These are phyloP conservation scores for Pollenia griseotomentosa DNA, from an alignment of 2,888 invertebrate species.

Conservation along the genomic window DNA sequence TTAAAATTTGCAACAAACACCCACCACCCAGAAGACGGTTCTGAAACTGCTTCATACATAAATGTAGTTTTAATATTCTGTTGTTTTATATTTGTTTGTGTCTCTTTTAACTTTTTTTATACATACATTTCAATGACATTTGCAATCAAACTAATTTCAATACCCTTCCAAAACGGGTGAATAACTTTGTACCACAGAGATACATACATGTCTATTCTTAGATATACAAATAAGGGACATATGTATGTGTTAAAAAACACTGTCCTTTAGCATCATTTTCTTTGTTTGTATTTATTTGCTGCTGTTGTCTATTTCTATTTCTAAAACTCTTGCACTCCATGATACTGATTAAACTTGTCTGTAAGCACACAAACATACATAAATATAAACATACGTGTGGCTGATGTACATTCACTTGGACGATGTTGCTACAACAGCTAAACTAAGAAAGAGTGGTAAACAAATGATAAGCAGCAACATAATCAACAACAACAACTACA, in stretches of 20 bases:
- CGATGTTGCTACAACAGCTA: conserved; percentile 34
- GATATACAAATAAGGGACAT: conserved; percentile 11
- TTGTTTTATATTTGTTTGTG: background rate
- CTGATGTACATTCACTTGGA: conserved; percentile 42
- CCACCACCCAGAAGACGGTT: background rate
- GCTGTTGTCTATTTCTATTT: conserved; percentile 42
- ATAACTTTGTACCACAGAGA: conserved; percentile 27
- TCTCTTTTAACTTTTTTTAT: conserved; percentile 45
- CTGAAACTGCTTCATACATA: background rate
- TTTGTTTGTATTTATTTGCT: conserved; percentile 33
- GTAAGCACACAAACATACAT: background rate
- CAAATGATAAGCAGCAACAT: conserved; percentile 69
- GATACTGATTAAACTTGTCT: conserved; percentile 75
- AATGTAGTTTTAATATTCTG: background rate
- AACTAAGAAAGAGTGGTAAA: conserved; percentile 55
- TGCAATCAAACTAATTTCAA: conserved; percentile 72
- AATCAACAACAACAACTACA: conserved; percentile 4
- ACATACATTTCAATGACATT: conserved; percentile 62
- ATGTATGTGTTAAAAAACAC: conserved; percentile 9
- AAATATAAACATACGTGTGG: background rate
- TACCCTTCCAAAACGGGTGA: conserved; percentile 51
- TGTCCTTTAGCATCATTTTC: conserved; percentile 61
- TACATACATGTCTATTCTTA: background rate
- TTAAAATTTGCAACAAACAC: conserved; percentile 7
- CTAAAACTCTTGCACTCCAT: conserved; percentile 59